phyloP scores from a whole-genome alignment of 2,888 invertebrate species.

The Bellardia bayeri region DNA sequence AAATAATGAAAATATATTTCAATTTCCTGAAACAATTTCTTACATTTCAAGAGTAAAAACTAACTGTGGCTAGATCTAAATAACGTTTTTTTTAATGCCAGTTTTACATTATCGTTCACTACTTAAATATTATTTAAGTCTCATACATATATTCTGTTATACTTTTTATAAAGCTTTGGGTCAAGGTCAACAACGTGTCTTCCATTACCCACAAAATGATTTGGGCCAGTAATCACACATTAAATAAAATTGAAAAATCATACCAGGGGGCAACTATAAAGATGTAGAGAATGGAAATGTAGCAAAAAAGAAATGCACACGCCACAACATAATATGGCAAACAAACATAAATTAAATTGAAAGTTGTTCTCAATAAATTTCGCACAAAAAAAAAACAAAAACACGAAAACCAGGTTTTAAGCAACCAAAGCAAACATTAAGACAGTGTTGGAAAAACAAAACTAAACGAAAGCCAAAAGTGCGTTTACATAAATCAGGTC shows the following conservation, averaged over 20 bases:
- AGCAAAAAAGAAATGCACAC: conserved; percentile 35
- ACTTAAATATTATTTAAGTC: neutral
- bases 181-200: conserved; percentile 81
- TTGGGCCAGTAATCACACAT: conserved; percentile 39
- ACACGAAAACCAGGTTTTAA: conserved; percentile 55
- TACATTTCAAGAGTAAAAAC: neutral
- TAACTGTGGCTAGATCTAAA: neutral
- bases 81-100: neutral
- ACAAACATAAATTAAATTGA: conserved; percentile 70
- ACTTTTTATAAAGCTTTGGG: conserved; percentile 66
- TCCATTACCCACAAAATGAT: conserved; percentile 52
- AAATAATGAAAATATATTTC: no score
- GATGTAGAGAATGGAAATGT: conserved; percentile 49
- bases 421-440: conserved; percentile 27
- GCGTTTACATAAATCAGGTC: conserved; percentile 71
- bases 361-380: conserved; percentile 66
- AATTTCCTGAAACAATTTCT: no score
- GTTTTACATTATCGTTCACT: neutral
- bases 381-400: neutral
- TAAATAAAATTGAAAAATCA: conserved; percentile 19
- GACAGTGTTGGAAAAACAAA: neutral
- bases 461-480: conserved; percentile 47
- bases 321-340: conserved; percentile 46
- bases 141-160: neutral
- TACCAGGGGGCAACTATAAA: conserved; percentile 25